Evolutionary conservation across 1,140 invertebrate species (phyloP).

Genomic region (Drosophila pseudoobscura): DNA sequence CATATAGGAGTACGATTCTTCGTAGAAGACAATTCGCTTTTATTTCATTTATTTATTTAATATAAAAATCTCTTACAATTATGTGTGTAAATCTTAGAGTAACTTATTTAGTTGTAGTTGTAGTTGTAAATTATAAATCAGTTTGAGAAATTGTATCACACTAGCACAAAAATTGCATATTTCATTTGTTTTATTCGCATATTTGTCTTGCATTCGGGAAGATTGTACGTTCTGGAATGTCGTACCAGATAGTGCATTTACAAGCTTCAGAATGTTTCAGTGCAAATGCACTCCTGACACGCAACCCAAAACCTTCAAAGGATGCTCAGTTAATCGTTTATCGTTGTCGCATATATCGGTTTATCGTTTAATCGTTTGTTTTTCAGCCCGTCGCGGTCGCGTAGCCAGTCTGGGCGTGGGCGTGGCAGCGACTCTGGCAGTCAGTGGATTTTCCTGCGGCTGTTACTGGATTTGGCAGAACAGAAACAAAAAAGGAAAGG

Average conservation of each 20-base stretch:
- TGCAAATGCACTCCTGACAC: constrained; percentile 99
- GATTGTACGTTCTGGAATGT: constrained; percentile 89
- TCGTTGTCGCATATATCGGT: constrained; percentile 1
- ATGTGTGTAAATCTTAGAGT: constrained; percentile 14
- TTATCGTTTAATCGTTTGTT: constrained; percentile 3
- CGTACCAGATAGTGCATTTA: constrained; percentile 99
- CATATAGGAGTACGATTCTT: constrained; percentile 10
- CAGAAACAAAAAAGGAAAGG: constrained; percentile 8
- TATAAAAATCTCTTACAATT: constrained; percentile 21
- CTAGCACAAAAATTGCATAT: constrained; percentile 69
- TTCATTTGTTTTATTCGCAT: constrained; percentile 51
- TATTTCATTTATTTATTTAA: constrained; percentile 31
- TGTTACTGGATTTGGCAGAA: constrained; percentile 10
- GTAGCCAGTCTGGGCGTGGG: background rate
- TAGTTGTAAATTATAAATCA: constrained; percentile 22
- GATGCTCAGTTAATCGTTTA: constrained; percentile 44
- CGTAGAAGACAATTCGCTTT: constrained; percentile 27
- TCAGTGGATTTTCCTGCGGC: constrained; percentile 23
- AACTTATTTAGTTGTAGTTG: constrained; percentile 18
- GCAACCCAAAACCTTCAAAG: constrained; percentile 88
- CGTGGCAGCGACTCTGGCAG: constrained; percentile 9
- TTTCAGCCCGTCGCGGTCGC: constrained; percentile 20
- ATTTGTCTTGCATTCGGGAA: constrained; percentile 71
- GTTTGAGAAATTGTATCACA: constrained; percentile 30
- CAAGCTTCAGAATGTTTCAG: constrained; percentile 90